Base-by-base conservation (phyloP, 1,140 invertebrate species). In the Meloidogyne floridensis region DNA sequence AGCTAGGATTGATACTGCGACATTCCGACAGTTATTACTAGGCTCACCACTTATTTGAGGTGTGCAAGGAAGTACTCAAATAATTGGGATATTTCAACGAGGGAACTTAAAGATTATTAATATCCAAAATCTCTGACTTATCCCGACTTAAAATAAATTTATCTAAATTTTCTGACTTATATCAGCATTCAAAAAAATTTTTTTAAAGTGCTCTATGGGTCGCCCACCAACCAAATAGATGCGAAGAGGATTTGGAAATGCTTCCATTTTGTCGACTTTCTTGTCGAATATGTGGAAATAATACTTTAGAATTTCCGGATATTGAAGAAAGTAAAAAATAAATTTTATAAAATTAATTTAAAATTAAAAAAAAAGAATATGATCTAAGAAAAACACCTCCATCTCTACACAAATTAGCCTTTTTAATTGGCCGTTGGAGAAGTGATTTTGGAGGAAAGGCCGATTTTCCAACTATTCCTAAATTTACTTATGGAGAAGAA, bases 381-480 rank as follows among this genome's bases (percentile, higher is more conserved):
- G 87, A 89, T 69, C 47, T 90, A 13, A 77, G 74, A 15, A 82
- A 77, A 3, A 74, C 87, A 56, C 88, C 88, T 11, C 42, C 77
- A 70, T 72, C 85, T 43, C 69, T 89, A 42, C 80, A 85, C 53
- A 81, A 83, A 72, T 72, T 89, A 18, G 88, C 88, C 13, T 89
- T 89, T 81, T 72, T 89, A 73, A 77, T 89, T 47, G 88, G 88
- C 51, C 81, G 82, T 76, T 89, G 88, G 88, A 69, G 85, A 82
- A 87, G 84, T 15, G 87, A 89, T 73, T 89, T 89, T 71, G 88
- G 88, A 11, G 88, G 88, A 71, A 90, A 90, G 72, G 89, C 88
- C 6, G 87, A 87, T 70, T 89, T 89, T 73, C 88, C 88, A 6
- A 89, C 88, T 2, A 90, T 89, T 84, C 88, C 87, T 3, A 70